Conservation (phyloP, 2,797 vertebrate species). For the Ciconia nigra region DNA sequence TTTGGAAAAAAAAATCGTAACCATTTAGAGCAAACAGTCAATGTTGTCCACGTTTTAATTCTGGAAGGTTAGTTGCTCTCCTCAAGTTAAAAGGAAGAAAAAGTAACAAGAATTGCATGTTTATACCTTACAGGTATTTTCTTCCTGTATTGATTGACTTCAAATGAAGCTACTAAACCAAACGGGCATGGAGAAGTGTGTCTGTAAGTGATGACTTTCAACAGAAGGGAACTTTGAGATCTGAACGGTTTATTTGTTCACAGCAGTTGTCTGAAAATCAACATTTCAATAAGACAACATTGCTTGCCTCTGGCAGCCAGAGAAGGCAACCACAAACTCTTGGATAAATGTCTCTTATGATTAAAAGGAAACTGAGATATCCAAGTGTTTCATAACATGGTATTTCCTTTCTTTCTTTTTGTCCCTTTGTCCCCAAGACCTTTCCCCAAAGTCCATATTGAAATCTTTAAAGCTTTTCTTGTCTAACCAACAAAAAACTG, state of each 20-base stretch:
- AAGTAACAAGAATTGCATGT: neutral
- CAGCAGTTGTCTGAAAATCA: neutral
- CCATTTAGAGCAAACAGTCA: neutral
- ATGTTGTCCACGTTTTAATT: neutral
- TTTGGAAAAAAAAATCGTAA: neutral
- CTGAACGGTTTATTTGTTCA: neutral
- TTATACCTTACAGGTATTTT: neutral
- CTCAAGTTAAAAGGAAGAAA: neutral
- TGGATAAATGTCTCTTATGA: neutral
- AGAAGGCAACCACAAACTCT: neutral
- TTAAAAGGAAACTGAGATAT: neutral
- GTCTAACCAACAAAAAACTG: neutral
- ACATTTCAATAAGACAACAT: neutral
- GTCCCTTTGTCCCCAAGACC: neutral
- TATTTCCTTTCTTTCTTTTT: neutral
- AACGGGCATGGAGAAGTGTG: neutral
- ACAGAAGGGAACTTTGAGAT: neutral
- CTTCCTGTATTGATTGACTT: neutral
- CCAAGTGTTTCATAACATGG: neutral
- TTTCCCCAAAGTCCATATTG: neutral
- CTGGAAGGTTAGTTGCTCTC: neutral
- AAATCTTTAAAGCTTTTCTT: slow-evolving; percentile 9
- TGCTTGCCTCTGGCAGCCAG: neutral
- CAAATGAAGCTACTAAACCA: neutral
- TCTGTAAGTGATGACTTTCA: neutral